phyloP scores from a whole-genome alignment of 2,113 vertebrate species.

The Indri indri region DNA sequence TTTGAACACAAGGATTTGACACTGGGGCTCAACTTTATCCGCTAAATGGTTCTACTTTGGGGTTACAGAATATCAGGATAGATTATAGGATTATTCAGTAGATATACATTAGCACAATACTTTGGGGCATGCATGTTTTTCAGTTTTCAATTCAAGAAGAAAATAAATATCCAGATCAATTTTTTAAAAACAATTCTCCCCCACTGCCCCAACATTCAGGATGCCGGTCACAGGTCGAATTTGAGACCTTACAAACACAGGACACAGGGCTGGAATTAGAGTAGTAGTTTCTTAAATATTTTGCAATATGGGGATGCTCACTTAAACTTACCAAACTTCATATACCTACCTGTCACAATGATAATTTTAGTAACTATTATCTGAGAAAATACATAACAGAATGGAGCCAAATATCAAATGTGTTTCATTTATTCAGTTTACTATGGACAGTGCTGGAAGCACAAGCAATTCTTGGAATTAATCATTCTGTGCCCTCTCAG shows the following conservation, averaged over 20 bases:
- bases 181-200: not conserved
- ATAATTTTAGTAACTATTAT: not conserved
- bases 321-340: not conserved
- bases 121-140: not conserved
- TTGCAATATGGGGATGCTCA: not conserved
- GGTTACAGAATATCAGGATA: not conserved
- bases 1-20: not conserved
- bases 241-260: not conserved
- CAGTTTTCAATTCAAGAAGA: not conserved
- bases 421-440: not conserved
- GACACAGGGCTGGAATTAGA: not conserved
- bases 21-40: not conserved
- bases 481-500: not conserved
- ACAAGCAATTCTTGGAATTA: not conserved
- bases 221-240: not conserved
- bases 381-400: not conserved
- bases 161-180: not conserved
- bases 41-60: not conserved
- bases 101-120: not conserved
- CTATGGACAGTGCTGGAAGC: not conserved
- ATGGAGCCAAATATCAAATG: not conserved
- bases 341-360: not conserved
- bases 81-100: not conserved
- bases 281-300: not conserved
- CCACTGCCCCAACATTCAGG: not conserved